These are phyloP conservation scores for Hippocampus guttulatus DNA, from an alignment of 2,113 vertebrate genomes.

Conservation along the genomic window DNA sequence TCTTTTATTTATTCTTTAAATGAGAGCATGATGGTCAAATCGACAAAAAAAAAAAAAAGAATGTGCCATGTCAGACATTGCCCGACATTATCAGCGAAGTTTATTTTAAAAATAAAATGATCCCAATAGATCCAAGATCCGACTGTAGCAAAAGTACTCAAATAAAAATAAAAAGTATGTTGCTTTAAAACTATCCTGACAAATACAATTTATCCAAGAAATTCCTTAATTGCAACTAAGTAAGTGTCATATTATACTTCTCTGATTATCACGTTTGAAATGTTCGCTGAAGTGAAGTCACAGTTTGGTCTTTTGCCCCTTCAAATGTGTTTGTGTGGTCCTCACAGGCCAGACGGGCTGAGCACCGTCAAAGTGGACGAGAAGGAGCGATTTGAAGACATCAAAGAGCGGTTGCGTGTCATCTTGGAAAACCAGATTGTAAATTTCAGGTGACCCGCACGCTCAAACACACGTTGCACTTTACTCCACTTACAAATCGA, in stretches of 20 bases:
- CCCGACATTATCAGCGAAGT: neutral
- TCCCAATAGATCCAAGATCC: no score
- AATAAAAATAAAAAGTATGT: neutral
- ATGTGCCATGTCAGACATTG: neutral
- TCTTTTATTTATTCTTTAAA: neutral
- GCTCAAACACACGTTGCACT: neutral
- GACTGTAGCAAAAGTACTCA: neutral
- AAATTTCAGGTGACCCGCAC: slow-evolving; percentile 88
- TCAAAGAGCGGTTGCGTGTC: slow-evolving; percentile 94
- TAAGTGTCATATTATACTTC: neutral
- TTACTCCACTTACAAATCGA: neutral
- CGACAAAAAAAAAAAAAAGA: neutral
- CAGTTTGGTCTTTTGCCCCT: neutral
- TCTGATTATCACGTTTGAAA: neutral
- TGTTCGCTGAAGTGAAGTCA: no score
- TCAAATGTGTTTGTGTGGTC: slow-evolving; percentile 42
- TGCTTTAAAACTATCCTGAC: neutral
- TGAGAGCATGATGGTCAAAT: neutral
- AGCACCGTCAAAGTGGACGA: slow-evolving; percentile 98
- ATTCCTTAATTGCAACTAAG: neutral
- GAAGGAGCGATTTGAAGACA: slow-evolving; percentile 97
- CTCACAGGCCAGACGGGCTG: slow-evolving; percentile 89
- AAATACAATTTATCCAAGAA: no score
- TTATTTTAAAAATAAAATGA: no score
- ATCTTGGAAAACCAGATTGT: slow-evolving; percentile 98